A percentile compares a stretch with the other conserved stretches of the same genome.
Conservation (phyloP, 2,888 invertebrate species). For the Callimorpha dominula region DNA sequence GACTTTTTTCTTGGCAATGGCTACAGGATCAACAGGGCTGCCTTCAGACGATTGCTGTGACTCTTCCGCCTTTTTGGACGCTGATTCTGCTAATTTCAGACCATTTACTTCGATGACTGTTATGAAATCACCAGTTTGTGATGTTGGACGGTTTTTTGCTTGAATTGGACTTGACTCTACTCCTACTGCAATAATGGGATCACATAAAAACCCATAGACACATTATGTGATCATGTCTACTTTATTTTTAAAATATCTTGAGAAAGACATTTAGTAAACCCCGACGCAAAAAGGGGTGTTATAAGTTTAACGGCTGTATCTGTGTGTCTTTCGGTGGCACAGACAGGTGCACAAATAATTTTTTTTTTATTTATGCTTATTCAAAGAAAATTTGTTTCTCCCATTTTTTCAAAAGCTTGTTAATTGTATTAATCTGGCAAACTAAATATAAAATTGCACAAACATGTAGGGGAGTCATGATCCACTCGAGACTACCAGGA, state of each 20-base stretch:
- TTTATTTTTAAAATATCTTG: background rate
- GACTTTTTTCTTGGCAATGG: slow-evolving; percentile 88
- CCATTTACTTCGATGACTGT: slow-evolving; percentile 97
- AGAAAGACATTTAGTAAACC: background rate
- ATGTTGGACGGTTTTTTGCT: slow-evolving; percentile 83
- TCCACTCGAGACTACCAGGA: too few species aligned
- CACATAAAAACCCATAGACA: slow-evolving; percentile 14
- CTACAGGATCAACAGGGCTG: slow-evolving; percentile 85
- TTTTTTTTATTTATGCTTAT: too few species aligned
- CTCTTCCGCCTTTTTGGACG: slow-evolving; percentile 76
- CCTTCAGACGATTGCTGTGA: slow-evolving; percentile 80
- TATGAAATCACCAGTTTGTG: slow-evolving; percentile 90
- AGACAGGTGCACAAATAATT: too few species aligned
- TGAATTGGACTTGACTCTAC: slow-evolving; percentile 78
- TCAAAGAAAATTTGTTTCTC: too few species aligned
- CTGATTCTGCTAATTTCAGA: slow-evolving; percentile 86
- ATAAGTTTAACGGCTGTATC: too few species aligned
- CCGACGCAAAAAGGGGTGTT: too few species aligned
- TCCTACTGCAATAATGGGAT: slow-evolving; percentile 61
- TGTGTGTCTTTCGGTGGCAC: too few species aligned
- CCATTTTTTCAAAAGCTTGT: too few species aligned
- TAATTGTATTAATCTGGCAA: too few species aligned
- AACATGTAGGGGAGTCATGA: too few species aligned
- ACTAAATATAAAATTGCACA: too few species aligned
- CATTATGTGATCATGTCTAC: background rate